phyloP scores from a whole-genome alignment of 2,797 vertebrate genomes.

The Notolabrus celidotus region DNA sequence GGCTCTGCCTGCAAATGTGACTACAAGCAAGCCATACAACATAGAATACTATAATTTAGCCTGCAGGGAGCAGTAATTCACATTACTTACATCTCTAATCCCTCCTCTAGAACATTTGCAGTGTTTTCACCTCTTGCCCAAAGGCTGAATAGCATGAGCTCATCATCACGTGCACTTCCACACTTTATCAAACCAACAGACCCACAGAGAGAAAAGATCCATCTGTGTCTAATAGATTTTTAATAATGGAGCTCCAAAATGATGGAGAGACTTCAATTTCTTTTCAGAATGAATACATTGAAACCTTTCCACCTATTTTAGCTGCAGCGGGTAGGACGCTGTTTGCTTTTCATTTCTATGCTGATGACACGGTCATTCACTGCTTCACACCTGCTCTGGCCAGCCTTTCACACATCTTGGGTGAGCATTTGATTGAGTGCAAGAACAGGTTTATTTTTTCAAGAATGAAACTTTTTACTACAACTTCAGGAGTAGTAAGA shows the following conservation, averaged over 20 bases:
- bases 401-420: background rate
- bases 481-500: too few relatives aligned
- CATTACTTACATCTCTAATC: background rate
- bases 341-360: background rate
- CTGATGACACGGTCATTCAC: background rate
- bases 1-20: conserved; percentile 35
- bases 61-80: background rate
- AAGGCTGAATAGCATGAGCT: background rate
- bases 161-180: background rate
- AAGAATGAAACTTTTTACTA: too few relatives aligned
- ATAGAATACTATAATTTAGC: background rate
- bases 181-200: too few relatives aligned
- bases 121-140: conserved; percentile 1
- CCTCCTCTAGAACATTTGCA: background rate
- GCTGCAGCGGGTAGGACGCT: background rate
- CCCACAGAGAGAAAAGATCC: too few relatives aligned
- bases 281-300: background rate
- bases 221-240: too few relatives aligned
- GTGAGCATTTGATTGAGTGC: background rate
- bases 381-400: background rate
- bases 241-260: too few relatives aligned
- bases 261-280: background rate
- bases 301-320: background rate
- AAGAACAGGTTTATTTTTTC: background rate
- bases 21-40: conserved; percentile 19